Percentiles rank a stretch among this genome's conserved stretches.
Evolutionary conservation across 2,113 vertebrate species (phyloP).

Genomic region (Agelaius phoeniceus): DNA sequence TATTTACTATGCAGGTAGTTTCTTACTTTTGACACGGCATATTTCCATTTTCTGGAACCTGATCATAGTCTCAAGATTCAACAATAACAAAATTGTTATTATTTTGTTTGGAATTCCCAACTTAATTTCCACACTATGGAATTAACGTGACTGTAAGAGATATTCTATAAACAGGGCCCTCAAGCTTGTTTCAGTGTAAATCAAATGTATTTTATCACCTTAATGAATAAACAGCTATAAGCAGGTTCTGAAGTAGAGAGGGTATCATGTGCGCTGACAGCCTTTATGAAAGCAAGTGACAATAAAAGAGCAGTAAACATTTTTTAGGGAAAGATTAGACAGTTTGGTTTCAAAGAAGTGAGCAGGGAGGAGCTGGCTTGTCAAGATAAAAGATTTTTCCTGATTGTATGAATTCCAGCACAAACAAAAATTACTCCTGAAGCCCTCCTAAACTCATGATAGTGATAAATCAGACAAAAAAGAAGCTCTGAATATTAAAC

Average conservation of each 20-base stretch:
- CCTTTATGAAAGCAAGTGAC: slow-evolving; percentile 1
- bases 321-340: neutral
- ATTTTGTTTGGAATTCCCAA: slow-evolving; percentile 14
- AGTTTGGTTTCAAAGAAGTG: slow-evolving; percentile 7
- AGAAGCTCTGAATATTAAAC: neutral
- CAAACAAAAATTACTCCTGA: neutral
- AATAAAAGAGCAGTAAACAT: slow-evolving; percentile 16
- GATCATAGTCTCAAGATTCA: neutral
- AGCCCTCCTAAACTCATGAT: neutral
- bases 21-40: neutral
- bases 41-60: neutral
- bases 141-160: neutral
- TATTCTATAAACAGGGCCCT: neutral
- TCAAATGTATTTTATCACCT: slow-evolving; percentile 30
- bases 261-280: neutral
- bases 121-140: slow-evolving; percentile 2
- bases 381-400: neutral
- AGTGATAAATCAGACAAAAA: neutral
- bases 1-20: neutral
- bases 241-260: slow-evolving; percentile 8
- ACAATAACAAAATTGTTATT: neutral
- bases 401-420: neutral
- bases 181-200: slow-evolving; percentile 19
- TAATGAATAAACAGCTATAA: neutral
- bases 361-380: neutral